Percentiles rank a stretch among this genome's conserved stretches.
phyloP scores from a whole-genome alignment of 2,113 vertebrate genomes.

The Heterotis niloticus region DNA sequence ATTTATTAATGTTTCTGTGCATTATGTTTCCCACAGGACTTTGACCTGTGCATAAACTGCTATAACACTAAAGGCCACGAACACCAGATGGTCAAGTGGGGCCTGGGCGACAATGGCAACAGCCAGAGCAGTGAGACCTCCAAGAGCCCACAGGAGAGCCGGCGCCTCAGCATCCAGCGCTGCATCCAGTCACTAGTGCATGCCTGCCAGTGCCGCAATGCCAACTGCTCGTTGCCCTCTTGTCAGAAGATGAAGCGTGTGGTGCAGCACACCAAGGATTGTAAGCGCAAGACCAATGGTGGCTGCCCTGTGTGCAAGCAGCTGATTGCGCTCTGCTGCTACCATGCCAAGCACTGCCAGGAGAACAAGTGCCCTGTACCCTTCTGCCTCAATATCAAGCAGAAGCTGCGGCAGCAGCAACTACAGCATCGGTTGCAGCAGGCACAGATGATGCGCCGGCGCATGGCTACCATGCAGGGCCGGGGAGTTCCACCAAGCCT shows the following conservation, averaged over 20 bases:
- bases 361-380: slow-evolving; percentile 99
- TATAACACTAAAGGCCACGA: slow-evolving; percentile 94
- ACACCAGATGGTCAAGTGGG: slow-evolving; percentile 99
- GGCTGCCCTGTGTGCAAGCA: slow-evolving; percentile 98
- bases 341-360: slow-evolving; percentile 98
- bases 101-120: slow-evolving; percentile 90
- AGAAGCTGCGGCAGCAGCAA: slow-evolving; percentile 98
- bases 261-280: slow-evolving; percentile 97
- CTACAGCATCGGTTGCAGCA: slow-evolving; percentile 96
- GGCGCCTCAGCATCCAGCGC: slow-evolving; percentile 93
- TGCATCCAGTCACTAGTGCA: slow-evolving; percentile 98
- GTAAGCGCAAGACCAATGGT: slow-evolving; percentile 97
- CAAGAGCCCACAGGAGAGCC: slow-evolving; percentile 94
- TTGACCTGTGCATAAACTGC: slow-evolving; percentile 97
- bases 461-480: slow-evolving; percentile 98
- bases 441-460: slow-evolving; percentile 92
- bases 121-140: slow-evolving; percentile 87
- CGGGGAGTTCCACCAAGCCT: slow-evolving; percentile 85
- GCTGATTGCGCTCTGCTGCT: slow-evolving; percentile 95
- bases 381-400: slow-evolving; percentile 99
- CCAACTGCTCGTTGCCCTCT: slow-evolving; percentile 93
- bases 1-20: not conserved
- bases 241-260: slow-evolving; percentile 99
- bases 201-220: slow-evolving; percentile 96
- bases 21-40: slow-evolving; percentile 71